These are phyloP conservation scores for Nematopogon swammerdamellus DNA, from an alignment of 2,888 invertebrate genomes.

Conservation along the genomic window DNA sequence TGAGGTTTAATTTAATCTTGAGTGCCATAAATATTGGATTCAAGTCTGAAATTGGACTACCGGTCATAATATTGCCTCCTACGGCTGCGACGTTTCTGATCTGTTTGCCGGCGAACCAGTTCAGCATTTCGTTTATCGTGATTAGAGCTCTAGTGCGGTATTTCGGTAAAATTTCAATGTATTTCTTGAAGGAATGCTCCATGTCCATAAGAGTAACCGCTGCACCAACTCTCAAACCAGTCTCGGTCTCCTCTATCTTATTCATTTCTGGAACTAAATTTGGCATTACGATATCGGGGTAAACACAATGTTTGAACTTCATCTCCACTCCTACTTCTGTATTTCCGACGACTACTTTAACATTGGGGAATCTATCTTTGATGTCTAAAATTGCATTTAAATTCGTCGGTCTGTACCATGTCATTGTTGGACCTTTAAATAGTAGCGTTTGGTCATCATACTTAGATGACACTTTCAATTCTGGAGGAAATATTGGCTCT, in stretches of 20 bases:
- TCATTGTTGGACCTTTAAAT: slow-evolving; percentile 50
- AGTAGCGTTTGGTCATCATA: slow-evolving; percentile 55
- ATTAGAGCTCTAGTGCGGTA: slow-evolving; percentile 64
- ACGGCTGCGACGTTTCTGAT: slow-evolving; percentile 92
- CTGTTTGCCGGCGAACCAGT: slow-evolving; percentile 95
- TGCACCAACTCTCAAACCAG: slow-evolving; percentile 73
- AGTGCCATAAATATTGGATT: slow-evolving; percentile 89
- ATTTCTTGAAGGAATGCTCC: slow-evolving; percentile 60
- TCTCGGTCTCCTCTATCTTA: slow-evolving; percentile 48
- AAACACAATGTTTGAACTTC: slow-evolving; percentile 74
- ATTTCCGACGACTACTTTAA: slow-evolving; percentile 78
- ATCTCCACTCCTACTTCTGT: slow-evolving; percentile 83
- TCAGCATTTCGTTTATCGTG: slow-evolving; percentile 78
- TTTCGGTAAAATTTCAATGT: slow-evolving; percentile 56
- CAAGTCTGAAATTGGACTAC: slow-evolving; percentile 94
- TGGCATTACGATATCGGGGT: slow-evolving; percentile 79
- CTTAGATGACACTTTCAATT: slow-evolving; percentile 59
- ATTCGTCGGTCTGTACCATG: slow-evolving; percentile 68
- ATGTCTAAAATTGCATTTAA: slow-evolving; percentile 59
- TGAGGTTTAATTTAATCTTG: slow-evolving; percentile 68
- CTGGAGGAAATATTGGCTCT: slow-evolving; percentile 83
- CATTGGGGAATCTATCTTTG: slow-evolving; percentile 63
- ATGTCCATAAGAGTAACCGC: slow-evolving; percentile 77
- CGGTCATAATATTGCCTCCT: slow-evolving; percentile 94
- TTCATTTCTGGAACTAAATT: slow-evolving; percentile 80